Conservation (phyloP, 2,113 vertebrate species). For the Colossoma macropomum region DNA sequence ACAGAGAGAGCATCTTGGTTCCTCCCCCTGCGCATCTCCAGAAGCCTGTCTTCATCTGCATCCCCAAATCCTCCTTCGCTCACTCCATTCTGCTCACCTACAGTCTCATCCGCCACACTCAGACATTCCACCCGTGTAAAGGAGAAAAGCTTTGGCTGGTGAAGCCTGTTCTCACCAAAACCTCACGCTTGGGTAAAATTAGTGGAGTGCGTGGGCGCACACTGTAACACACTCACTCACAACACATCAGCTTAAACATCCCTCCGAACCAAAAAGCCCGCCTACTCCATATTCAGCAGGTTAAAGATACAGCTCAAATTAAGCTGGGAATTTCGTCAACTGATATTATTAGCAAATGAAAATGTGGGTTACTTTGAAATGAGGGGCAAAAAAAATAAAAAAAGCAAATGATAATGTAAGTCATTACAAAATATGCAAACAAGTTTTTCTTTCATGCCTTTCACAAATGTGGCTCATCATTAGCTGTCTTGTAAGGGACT, state of each 20-base stretch:
- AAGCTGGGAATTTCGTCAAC: conserved; percentile 28
- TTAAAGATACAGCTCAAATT: conserved; percentile 37
- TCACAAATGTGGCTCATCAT: conserved; percentile 38
- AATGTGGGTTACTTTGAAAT: conserved; percentile 25
- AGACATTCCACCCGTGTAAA: background rate
- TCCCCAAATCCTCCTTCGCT: conserved; percentile 2
- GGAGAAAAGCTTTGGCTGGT: conserved; percentile 18
- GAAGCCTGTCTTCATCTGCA: conserved; percentile 22
- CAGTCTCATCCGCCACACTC: background rate
- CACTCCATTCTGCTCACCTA: conserved; percentile 12
- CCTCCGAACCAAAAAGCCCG: conserved; percentile 47
- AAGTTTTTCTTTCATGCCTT: conserved; percentile 19
- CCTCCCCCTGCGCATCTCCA: conserved; percentile 37
- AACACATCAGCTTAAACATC: conserved; percentile 52
- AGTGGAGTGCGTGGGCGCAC: conserved; percentile 51
- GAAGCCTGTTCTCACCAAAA: conserved; percentile 36
- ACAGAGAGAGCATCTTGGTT: conserved; percentile 21
- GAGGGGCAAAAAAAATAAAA: conserved; percentile 7
- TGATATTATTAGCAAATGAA: conserved; percentile 39
- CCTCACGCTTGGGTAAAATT: conserved; percentile 54
- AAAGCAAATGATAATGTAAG: conserved; percentile 10
- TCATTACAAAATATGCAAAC: background rate
- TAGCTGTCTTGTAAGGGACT: conserved; percentile 47
- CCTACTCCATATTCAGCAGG: conserved; percentile 48
- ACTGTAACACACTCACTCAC: conserved; percentile 50